Evolutionary conservation across 2,797 vertebrate species (phyloP).

Genomic region (Rhabdophis nuchalis): DNA sequence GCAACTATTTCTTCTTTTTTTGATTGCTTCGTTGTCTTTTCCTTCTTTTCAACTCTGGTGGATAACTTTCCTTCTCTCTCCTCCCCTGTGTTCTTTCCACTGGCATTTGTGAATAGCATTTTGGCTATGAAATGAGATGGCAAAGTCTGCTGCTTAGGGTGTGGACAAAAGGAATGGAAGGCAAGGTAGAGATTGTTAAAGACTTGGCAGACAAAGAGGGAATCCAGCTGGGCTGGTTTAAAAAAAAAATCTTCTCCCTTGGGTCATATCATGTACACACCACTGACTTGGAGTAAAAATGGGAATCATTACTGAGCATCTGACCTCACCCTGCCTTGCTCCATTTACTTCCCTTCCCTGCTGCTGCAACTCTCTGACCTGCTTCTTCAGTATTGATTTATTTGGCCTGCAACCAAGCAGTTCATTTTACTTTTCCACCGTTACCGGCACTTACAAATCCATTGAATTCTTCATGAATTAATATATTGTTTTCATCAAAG

Average conservation of each 20-base stretch:
- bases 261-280: background rate
- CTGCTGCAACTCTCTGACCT: slow-evolving; percentile 5
- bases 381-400: background rate
- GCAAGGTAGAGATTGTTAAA: background rate
- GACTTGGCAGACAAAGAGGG: background rate
- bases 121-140: background rate
- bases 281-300: background rate
- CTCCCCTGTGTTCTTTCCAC: background rate
- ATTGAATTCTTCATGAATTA: background rate
- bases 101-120: background rate
- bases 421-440: slow-evolving; percentile 9
- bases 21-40: background rate
- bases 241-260: background rate
- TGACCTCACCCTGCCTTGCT: background rate
- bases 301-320: background rate
- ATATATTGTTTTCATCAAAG: background rate
- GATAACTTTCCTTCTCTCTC: background rate
- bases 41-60: background rate
- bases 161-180: background rate
- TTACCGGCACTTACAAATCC: background rate
- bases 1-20: too few species aligned
- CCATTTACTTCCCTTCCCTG: background rate
- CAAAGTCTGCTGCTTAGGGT: slow-evolving; percentile 3
- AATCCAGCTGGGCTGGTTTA: background rate
- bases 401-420: background rate